Evolutionary conservation across 2,113 vertebrate genomes (phyloP).

Genomic region (Marcusenius ussheri): DNA sequence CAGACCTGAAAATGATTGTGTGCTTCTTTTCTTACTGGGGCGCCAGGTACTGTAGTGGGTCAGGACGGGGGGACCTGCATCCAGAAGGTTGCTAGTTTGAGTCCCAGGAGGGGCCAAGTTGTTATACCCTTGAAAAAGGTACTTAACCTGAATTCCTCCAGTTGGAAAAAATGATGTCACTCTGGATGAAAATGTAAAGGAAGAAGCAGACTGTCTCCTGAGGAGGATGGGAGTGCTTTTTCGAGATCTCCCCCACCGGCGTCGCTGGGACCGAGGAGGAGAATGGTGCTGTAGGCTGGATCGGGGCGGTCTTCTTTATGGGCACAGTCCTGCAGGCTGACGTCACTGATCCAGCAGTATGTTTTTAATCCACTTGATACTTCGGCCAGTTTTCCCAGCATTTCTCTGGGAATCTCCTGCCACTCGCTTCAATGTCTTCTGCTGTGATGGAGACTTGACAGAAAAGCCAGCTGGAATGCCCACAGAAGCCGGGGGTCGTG

Average conservation of each 20-base stretch:
- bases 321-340: neutral
- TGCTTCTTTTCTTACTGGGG: neutral
- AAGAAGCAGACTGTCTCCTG: neutral
- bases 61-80: neutral
- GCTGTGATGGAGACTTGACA: neutral
- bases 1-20: neutral
- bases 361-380: neutral
- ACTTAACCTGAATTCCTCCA: neutral
- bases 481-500: neutral
- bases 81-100: neutral
- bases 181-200: neutral
- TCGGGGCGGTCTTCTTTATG: neutral
- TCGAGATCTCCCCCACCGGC: neutral
- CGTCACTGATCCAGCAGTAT: neutral
- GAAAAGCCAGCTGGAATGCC: neutral
- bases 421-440: neutral
- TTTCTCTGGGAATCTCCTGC: neutral
- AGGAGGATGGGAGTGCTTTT: neutral
- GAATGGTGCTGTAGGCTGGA: neutral
- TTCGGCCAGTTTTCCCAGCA: neutral
- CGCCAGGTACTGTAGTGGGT: neutral
- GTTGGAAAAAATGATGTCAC: neutral
- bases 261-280: neutral
- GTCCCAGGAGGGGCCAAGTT: neutral
- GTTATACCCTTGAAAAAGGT: neutral